These are phyloP conservation scores for Cotesia chilonis DNA, from an alignment of 1,140 invertebrate species.

Conservation along the genomic window DNA sequence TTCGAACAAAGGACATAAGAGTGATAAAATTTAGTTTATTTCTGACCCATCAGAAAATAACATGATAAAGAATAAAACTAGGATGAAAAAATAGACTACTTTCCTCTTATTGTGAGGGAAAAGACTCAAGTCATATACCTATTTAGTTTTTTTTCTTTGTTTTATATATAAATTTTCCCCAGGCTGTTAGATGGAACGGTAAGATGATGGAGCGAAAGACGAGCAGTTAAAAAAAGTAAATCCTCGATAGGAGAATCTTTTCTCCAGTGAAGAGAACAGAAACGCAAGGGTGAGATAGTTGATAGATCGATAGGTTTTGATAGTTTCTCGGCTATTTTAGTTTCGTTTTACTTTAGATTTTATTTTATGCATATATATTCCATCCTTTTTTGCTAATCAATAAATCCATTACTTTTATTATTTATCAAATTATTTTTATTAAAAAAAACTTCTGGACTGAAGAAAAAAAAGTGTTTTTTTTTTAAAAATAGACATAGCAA, in stretches of 20 bases:
- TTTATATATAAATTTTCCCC: no score
- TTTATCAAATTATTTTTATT: no score
- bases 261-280: no score
- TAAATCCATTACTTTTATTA: no score
- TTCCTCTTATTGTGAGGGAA: background rate
- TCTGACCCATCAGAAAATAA: slow-evolving; percentile 6
- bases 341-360: no score
- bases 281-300: background rate
- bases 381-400: no score
- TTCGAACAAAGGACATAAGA: background rate
- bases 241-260: background rate
- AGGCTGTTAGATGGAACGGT: background rate
- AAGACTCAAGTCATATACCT: background rate
- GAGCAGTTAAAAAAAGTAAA: slow-evolving; percentile 14
- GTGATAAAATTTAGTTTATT: slow-evolving; percentile 7
- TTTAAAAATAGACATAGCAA: no score
- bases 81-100: background rate
- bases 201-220: slow-evolving; percentile 18
- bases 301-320: slow-evolving; percentile 28
- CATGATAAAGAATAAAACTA: background rate
- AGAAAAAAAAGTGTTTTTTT: no score
- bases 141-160: no score
- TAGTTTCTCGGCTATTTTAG: background rate
- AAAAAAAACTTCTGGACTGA: no score
- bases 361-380: no score